These are phyloP conservation scores for Gari tellinella DNA, from an alignment of 2,888 invertebrate species.

Conservation along the genomic window DNA sequence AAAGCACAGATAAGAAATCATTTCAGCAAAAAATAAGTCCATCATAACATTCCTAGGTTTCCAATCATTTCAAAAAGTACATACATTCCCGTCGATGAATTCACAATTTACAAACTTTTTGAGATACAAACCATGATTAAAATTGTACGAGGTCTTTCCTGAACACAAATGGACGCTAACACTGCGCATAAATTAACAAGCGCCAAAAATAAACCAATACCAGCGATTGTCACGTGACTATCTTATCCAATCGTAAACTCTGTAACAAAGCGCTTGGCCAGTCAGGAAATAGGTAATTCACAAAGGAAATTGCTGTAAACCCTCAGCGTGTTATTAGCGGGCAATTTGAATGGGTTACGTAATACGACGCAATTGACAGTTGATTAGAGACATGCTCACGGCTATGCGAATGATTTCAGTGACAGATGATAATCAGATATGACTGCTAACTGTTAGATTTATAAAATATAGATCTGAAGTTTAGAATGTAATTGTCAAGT, in stretches of 20 bases:
- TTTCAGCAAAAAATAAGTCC: slow-evolving; percentile 54
- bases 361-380: slow-evolving; percentile 26
- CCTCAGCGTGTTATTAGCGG: slow-evolving; percentile 11
- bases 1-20: slow-evolving; percentile 31
- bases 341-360: slow-evolving; percentile 32
- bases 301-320: slow-evolving; percentile 23
- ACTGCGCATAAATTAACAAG: slow-evolving; percentile 62
- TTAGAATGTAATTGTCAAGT: no score
- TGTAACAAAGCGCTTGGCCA: not conserved
- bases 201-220: slow-evolving; percentile 59
- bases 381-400: slow-evolving; percentile 13
- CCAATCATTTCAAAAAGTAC: slow-evolving; percentile 31
- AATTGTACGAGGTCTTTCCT: slow-evolving; percentile 26
- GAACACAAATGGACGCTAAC: slow-evolving; percentile 59
- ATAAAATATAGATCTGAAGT: no score
- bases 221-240: slow-evolving; percentile 44
- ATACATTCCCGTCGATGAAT: slow-evolving; percentile 48
- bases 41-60: slow-evolving; percentile 33
- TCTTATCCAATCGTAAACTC: slow-evolving; percentile 30
- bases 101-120: slow-evolving; percentile 36
- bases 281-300: not conserved
- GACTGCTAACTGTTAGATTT: no score
- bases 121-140: slow-evolving; percentile 57
- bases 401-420: not conserved
- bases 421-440: no score